Conservation (phyloP, 2,113 vertebrate genomes). For the Corynorhinus townsendii region DNA sequence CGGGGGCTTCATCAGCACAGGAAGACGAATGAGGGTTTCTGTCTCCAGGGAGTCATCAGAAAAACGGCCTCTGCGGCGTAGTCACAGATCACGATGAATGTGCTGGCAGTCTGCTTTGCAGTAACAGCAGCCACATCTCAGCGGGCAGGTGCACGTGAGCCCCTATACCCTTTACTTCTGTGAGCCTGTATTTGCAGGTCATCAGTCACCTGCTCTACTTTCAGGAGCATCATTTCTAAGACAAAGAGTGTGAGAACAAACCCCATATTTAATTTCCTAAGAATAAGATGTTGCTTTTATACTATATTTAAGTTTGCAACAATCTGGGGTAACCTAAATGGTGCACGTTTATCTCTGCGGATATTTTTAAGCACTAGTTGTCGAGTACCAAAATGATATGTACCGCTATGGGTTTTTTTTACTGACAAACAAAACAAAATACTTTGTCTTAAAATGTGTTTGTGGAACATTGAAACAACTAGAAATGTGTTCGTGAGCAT, state of each 20-base stretch:
- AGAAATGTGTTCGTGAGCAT: background rate
- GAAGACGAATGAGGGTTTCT: background rate
- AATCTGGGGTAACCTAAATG: background rate
- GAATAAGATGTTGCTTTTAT: background rate
- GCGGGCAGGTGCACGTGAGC: background rate
- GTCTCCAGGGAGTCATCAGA: background rate
- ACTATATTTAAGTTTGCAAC: background rate
- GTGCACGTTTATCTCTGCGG: background rate
- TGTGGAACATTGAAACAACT: background rate
- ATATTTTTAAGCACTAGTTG: background rate
- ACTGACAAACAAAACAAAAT: background rate
- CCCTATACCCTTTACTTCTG: background rate
- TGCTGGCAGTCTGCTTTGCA: background rate
- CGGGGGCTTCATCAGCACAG: background rate
- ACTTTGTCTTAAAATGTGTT: background rate
- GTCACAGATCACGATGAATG: conserved; percentile 31
- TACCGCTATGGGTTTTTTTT: background rate
- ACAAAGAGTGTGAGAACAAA: background rate
- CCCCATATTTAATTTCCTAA: background rate
- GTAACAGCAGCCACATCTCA: background rate
- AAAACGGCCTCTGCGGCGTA: background rate
- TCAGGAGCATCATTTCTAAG: background rate
- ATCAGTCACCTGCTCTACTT: background rate
- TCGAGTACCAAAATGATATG: background rate
- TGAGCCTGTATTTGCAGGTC: background rate